Evolutionary conservation across 2,888 invertebrate species (phyloP).

Genomic region (Drosophila emarginata): DNA sequence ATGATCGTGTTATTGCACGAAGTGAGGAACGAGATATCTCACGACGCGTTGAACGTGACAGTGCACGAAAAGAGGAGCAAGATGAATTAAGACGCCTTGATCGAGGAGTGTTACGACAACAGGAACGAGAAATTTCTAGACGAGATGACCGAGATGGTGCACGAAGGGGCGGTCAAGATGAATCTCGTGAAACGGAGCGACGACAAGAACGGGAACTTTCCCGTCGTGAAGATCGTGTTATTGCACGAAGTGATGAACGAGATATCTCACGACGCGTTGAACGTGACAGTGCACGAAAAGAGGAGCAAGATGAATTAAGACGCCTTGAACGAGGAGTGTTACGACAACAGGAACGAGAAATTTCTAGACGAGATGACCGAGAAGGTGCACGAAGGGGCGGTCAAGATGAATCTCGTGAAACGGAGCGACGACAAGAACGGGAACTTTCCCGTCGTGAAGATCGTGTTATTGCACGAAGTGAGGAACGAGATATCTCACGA

Average conservation of each 20-base stretch:
- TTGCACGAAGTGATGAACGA: neutral
- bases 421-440: too few relatives aligned
- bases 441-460: too few relatives aligned
- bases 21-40: neutral
- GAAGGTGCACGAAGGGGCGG: too few relatives aligned
- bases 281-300: neutral
- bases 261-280: neutral
- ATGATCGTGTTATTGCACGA: slow-evolving; percentile 7
- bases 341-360: slow-evolving; percentile 4
- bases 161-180: neutral
- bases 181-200: neutral
- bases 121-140: neutral
- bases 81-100: neutral
- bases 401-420: too few relatives aligned
- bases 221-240: neutral
- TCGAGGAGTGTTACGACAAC: neutral
- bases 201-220: neutral
- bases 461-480: too few relatives aligned
- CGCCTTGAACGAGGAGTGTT: neutral
- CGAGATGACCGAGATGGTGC: neutral
- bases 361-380: slow-evolving; percentile 5
- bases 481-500: neutral
- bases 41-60: neutral
- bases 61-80: neutral
- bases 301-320: neutral